Base-by-base conservation (phyloP, 1,140 invertebrate genomes). In the Proctacanthus coquilletti region DNA sequence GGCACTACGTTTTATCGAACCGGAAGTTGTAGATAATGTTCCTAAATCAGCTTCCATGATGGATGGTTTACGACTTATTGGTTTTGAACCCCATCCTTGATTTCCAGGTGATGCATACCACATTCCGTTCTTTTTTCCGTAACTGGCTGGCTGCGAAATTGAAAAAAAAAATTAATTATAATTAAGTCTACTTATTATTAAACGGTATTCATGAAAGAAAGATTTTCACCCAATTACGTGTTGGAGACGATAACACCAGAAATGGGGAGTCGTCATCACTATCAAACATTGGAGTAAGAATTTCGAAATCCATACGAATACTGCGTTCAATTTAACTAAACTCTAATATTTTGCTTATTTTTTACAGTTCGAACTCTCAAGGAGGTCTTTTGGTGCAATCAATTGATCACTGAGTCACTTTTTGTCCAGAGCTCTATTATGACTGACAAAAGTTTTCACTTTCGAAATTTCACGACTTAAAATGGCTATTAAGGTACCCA, bases 71-170 rank as follows among this genome's bases (percentile, higher is more conserved):
- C 76, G 70, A 46, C 69, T 61, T 64, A 67, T 45, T 63, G 68
- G 54, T 66, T 68, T 45, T 50, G 46, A 50, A 57, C 46, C 57
- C 66, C 51, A 56, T 54, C 55, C 69, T 43, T 70, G 68, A 39
- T 71, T 65, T 34, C 71, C 66, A 10, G 72, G 73, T 9, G 75
- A 72, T 18, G 77, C 73, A 62, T 86, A 84, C 81, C 81, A 84
- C 52, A 80, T 78, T 43, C 80, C 81, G 65, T 82, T 83, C 63
- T 84, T 86, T 61, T 84, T 84, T 35, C 81, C 82, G 64, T 86
- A 84, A 60, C 79, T 84, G 38, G 81, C 81, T 52, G 80, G 77
- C 82, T 80, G 51, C 37, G n/a, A 37, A 14, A 38, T 8, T n/a
- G 18, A 34, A 40, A 32, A 9, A 41, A 42, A 32, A 34, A 13